A percentile compares a stretch with the other conserved stretches of the same genome.
Evolutionary conservation across 2,888 invertebrate genomes (phyloP).

Genomic region (Isoperla grammatica): DNA sequence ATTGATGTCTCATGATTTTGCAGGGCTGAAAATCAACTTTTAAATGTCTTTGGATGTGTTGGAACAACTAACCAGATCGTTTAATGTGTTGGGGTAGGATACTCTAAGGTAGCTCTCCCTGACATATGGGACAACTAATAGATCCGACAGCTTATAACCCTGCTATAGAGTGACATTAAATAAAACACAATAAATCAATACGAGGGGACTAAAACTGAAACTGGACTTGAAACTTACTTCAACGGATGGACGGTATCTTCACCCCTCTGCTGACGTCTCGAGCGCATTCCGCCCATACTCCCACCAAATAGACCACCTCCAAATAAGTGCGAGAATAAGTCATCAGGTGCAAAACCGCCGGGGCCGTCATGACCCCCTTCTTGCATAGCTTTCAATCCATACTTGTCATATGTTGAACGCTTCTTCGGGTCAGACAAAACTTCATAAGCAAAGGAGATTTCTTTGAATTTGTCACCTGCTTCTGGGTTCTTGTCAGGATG

Average conservation of each 20-base stretch:
- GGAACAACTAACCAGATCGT: too few relatives aligned
- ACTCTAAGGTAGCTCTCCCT: too few relatives aligned
- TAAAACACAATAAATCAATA: too few relatives aligned
- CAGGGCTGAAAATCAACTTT: too few relatives aligned
- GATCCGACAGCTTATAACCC: too few relatives aligned
- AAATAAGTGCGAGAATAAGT: slow-evolving; percentile 63
- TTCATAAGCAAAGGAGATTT: slow-evolving; percentile 94
- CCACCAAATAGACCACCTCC: slow-evolving; percentile 58
- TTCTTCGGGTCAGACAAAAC: slow-evolving; percentile 86
- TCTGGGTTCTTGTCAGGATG: slow-evolving; percentile 88
- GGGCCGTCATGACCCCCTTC: slow-evolving; percentile 61
- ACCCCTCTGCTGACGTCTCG: slow-evolving; percentile 56
- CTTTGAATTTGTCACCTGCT: slow-evolving; percentile 90
- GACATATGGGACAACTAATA: too few relatives aligned
- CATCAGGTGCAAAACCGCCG: slow-evolving; percentile 51
- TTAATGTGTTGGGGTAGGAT: too few relatives aligned
- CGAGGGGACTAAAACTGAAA: too few relatives aligned
- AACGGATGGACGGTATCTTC: slow-evolving; percentile 79
- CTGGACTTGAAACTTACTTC: slow-evolving; percentile 54
- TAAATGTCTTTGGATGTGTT: too few relatives aligned
- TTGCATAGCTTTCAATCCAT: slow-evolving; percentile 83
- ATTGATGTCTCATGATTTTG: too few relatives aligned
- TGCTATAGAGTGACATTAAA: too few relatives aligned
- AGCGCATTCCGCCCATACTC: slow-evolving; percentile 42
- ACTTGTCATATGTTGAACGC: slow-evolving; percentile 76